A percentile compares a stretch with the other conserved stretches of the same genome.
Conservation (phyloP, 2,797 vertebrate genomes). For the Bovichtus diacanthus region DNA sequence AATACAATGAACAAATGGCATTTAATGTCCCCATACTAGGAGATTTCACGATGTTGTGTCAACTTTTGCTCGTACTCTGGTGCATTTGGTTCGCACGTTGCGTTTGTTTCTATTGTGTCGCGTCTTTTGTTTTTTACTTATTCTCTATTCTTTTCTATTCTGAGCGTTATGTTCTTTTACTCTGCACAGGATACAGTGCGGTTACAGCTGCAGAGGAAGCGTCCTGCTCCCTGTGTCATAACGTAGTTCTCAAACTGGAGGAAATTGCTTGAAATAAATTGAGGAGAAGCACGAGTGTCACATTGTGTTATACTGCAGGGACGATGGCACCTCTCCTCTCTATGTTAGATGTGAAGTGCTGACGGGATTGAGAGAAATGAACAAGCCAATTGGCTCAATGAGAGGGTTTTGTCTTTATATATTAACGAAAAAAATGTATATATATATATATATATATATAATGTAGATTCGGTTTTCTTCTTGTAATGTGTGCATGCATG, state of each 20-base stretch:
- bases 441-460: too few species aligned
- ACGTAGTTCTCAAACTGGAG: not conserved
- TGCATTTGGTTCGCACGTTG: not conserved
- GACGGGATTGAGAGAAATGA: not conserved
- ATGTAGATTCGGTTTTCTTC: not conserved
- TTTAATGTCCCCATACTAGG: not conserved
- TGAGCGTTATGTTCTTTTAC: not conserved
- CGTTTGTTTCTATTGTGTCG: not conserved
- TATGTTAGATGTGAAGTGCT: conserved; percentile 4
- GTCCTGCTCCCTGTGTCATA: not conserved
- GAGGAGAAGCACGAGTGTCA: conserved; percentile 4
- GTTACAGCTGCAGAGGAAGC: conserved; percentile 30
- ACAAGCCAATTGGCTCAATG: not conserved
- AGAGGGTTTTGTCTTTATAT: not conserved
- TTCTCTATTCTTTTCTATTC: not conserved
- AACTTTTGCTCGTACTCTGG: too few species aligned
- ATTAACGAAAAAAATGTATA: not conserved
- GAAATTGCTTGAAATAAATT: conserved; percentile 30
- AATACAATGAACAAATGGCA: not conserved
- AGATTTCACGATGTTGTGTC: not conserved
- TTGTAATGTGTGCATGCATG: not conserved
- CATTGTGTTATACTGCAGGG: not conserved
- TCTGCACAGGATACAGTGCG: conserved; percentile 12
- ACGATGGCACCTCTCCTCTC: not conserved
- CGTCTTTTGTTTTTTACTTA: not conserved